A percentile compares a stretch with the other conserved stretches of the same genome.
phyloP scores from a whole-genome alignment of 2,113 vertebrate species.

The Tricholaema leucomelas region DNA sequence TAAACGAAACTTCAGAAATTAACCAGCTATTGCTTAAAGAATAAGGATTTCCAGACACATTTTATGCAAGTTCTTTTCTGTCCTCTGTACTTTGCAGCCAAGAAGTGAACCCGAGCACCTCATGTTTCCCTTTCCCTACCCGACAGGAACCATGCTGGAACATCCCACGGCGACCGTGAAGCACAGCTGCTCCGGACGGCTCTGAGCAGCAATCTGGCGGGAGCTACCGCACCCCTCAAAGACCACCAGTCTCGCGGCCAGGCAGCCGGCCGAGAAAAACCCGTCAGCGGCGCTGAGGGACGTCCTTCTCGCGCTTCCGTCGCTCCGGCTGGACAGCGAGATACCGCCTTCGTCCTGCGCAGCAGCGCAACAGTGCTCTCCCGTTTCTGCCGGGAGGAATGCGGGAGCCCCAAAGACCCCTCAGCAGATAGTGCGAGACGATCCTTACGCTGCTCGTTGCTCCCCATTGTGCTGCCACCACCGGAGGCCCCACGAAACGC shows the following conservation, averaged over 20 bases:
- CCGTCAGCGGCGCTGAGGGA: rapidly evolving
- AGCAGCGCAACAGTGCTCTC: rapidly evolving
- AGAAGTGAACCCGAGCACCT: too few species aligned
- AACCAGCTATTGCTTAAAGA: rapidly evolving
- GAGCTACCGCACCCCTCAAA: too few species aligned
- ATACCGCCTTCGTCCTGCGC: rapidly evolving
- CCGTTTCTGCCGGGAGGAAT: too few species aligned
- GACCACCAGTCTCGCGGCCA: rapidly evolving
- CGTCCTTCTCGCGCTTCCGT: too few species aligned
- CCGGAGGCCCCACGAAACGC: rapidly evolving
- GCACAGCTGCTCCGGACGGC: too few species aligned
- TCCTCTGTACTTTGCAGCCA: neutral
- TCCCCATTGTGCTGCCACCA: neutral
- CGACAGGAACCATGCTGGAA: rapidly evolving
- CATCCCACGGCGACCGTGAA: rapidly evolving
- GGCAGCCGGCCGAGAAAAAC: too few species aligned
- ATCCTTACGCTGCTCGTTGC: too few species aligned
- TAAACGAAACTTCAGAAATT: rapidly evolving
- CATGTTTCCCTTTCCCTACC: neutral
- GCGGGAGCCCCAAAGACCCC: rapidly evolving
- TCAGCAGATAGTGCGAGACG: neutral
- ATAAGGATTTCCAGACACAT: rapidly evolving
- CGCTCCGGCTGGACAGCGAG: neutral
- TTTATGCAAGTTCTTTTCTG: rapidly evolving
- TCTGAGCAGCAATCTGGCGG: too few species aligned